Conservation (phyloP, 2,888 invertebrate species). For the Ornithoptera priamus region DNA sequence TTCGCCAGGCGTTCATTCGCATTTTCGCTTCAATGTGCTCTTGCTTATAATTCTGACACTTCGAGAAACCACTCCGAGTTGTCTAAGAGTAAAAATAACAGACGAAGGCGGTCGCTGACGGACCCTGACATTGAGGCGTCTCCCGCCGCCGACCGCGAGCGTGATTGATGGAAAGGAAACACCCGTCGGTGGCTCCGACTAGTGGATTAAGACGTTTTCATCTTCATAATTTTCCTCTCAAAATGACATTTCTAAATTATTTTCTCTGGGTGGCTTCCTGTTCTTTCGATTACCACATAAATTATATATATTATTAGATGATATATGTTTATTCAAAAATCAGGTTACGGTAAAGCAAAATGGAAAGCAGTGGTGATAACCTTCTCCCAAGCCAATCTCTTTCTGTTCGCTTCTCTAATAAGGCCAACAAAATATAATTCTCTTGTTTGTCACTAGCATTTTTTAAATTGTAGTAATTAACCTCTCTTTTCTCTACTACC, state of each 20-base stretch:
- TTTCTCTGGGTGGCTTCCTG: neutral
- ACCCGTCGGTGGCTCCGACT: slow-evolving; percentile 10
- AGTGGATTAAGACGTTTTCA: slow-evolving; percentile 13
- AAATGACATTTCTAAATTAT: slow-evolving; percentile 20
- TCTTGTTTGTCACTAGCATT: no score
- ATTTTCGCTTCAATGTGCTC: neutral
- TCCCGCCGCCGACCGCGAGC: slow-evolving; percentile 36
- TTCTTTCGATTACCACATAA: no score
- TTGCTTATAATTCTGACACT: neutral
- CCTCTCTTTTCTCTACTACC: no score
- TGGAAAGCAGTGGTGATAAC: no score
- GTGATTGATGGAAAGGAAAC: slow-evolving; percentile 43
- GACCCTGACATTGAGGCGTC: slow-evolving; percentile 62
- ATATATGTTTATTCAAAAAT: no score
- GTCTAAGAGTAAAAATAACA: slow-evolving; percentile 6
- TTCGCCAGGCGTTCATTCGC: neutral
- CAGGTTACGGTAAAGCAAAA: no score
- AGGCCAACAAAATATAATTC: no score
- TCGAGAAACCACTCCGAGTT: slow-evolving; percentile 4
- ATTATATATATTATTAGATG: no score
- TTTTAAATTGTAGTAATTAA: no score
- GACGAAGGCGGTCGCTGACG: slow-evolving; percentile 42
- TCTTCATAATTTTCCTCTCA: slow-evolving; percentile 3
- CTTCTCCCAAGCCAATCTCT: no score
- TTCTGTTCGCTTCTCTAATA: no score